phyloP scores from a whole-genome alignment of 2,797 vertebrate genomes.

The Odontamblyopus lacepedii region DNA sequence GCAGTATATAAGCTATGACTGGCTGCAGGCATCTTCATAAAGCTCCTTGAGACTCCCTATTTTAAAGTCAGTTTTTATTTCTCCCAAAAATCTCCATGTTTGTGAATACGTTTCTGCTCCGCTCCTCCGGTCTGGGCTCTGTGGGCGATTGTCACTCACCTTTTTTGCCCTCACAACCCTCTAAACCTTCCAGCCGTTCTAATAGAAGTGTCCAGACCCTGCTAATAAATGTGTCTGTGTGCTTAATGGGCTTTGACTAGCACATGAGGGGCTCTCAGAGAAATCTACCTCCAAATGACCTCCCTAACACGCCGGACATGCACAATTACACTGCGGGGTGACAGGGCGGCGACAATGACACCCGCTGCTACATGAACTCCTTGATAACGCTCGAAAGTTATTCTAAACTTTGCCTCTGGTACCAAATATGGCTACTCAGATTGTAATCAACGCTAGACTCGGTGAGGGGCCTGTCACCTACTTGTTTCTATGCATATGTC shows the following conservation, averaged over 20 bases:
- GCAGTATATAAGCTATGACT: background rate
- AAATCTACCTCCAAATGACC: constrained; percentile 33
- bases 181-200: constrained; percentile 10
- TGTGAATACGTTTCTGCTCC: constrained; percentile 15
- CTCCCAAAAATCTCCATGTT: background rate
- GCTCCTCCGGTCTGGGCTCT: constrained; percentile 12
- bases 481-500: no score
- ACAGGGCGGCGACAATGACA: background rate
- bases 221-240: constrained; percentile 27
- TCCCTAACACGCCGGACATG: constrained; percentile 2
- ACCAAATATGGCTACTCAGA: background rate
- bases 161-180: constrained; percentile 9
- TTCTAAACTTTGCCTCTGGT: background rate
- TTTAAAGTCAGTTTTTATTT: background rate
- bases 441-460: background rate
- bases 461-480: no score
- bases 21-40: background rate
- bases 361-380: background rate
- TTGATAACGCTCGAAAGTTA: background rate
- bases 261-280: constrained; percentile 28
- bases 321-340: constrained; percentile 4
- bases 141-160: background rate
- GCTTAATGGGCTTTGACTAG: constrained; percentile 35
- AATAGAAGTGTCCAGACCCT: constrained; percentile 12
- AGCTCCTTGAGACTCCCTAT: background rate